These are phyloP conservation scores for Calcarius lapponicus DNA, from an alignment of 2,797 vertebrate species.

Conservation along the genomic window DNA sequence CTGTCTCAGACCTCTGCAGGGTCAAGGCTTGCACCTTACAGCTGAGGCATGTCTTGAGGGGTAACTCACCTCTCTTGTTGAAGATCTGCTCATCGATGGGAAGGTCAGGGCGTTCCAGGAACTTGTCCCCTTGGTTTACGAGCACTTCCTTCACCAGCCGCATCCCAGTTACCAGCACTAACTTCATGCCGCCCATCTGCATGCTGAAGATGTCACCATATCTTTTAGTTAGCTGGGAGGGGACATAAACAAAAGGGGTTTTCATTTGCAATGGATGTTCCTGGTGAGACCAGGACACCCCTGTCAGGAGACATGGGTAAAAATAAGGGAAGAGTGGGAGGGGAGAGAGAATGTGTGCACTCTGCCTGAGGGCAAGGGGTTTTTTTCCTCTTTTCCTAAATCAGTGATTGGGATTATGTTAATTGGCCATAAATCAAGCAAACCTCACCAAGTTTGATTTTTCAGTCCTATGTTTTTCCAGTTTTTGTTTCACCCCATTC, in stretches of 20 bases:
- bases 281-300: not conserved
- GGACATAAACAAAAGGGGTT: not conserved
- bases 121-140: conserved; percentile 80
- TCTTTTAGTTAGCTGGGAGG: conserved; percentile 72
- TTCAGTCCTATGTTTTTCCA: not conserved
- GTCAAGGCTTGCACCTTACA: not conserved
- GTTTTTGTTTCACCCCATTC: not conserved
- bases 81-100: conserved; percentile 64
- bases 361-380: accelerated
- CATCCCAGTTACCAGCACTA: conserved; percentile 79
- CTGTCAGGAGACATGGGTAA: accelerated
- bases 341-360: accelerated
- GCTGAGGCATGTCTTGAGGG: not conserved
- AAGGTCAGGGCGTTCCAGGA: conserved; percentile 76
- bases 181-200: conserved; percentile 50
- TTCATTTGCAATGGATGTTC: not conserved
- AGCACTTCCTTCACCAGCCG: conserved; percentile 82
- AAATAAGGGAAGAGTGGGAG: not conserved
- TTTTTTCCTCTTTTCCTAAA: not conserved
- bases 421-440: not conserved
- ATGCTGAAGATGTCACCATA: conserved; percentile 82
- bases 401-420: too few relatives aligned
- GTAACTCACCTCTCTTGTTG: conserved; percentile 73
- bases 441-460: not conserved
- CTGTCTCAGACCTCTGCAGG: not conserved